Evolutionary conservation across 2,113 vertebrate species (phyloP), one percentile per base, ranked within the genome.

Genomic region (Tyto alba): DNA sequence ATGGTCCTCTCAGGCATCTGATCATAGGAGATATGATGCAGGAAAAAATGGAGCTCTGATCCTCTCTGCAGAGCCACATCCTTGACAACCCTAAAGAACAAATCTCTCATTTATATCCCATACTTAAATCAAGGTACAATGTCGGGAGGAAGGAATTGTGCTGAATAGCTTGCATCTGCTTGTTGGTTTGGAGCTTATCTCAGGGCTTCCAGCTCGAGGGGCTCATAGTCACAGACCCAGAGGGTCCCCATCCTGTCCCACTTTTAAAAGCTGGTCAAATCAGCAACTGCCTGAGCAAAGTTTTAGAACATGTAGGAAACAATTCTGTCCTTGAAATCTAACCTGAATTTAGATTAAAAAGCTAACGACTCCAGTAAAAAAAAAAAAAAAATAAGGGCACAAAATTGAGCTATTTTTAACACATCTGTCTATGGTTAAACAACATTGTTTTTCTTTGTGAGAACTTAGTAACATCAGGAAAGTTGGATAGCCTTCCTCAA

Each of bases 401-500:
- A 69, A 85, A 91, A 88, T 50, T 2, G 5, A 78, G 66, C 53
- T 72, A 62, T 69, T 96, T 93, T 91, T 59, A 80, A 91, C 59
- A 59, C 63, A 55, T 89, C 94, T 95, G 86, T 53, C 94, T 43
- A 25, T 15, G 34, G 87, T 94, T 94, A 95, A 95, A 78, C 53
- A 73, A 69, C 73, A 41, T 21, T 91, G 84, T 89, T 93, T 96
- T 95, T 79, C 81, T 85, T 89, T 85, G 94, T 75, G 67, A 96
- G 89, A 85, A 85, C 89, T 89, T 32, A 38, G 92, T 78, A 95
- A 96, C 96, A 79, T 76, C 74, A 77, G 87, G 83, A 76, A 95
- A 92, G 66, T 52, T 91, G 92, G 95, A 95, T 18, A 69, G 93
- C 57, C 75, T 85, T 91, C 38, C 74, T 73, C 11, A 0, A 64